Evolutionary conservation across 1,140 invertebrate genomes (phyloP).

Genomic region (Drosophila setifemur): DNA sequence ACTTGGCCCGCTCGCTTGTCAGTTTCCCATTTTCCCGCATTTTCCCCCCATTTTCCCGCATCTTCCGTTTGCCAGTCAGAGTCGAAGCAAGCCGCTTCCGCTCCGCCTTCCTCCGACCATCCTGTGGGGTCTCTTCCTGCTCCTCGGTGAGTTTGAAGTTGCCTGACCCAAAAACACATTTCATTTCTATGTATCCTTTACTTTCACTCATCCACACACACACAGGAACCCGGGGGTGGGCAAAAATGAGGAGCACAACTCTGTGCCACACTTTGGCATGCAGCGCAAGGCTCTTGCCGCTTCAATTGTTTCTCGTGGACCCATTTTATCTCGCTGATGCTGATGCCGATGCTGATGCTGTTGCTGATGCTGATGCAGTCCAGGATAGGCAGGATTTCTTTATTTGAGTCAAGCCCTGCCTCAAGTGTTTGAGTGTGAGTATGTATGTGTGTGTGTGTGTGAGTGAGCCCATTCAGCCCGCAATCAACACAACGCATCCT

Average conservation of each 20-base stretch:
- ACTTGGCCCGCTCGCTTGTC: conserved; percentile 31
- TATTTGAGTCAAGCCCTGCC: conserved; percentile 74
- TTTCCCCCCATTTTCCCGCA: neutral
- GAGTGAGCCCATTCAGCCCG: conserved; percentile 58
- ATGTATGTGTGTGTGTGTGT: conserved; percentile 4
- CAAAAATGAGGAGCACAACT: neutral
- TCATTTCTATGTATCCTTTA: conserved; percentile 59
- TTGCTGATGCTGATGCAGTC: too few relatives aligned
- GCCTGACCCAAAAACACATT: conserved; percentile 82
- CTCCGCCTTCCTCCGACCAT: conserved; percentile 14
- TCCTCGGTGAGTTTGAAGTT: conserved; percentile 59
- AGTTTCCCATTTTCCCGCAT: conserved; percentile 12
- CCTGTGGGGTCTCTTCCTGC: conserved; percentile 48
- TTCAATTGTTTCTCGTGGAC: conserved; percentile 71
- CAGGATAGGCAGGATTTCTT: conserved; percentile 73
- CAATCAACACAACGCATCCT: conserved; percentile 78
- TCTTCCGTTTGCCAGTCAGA: conserved; percentile 1
- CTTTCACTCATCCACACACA: conserved; percentile 61
- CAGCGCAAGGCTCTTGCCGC: conserved; percentile 31
- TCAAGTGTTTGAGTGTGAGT: conserved; percentile 36
- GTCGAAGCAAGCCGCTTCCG: too few relatives aligned
- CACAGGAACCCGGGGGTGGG: neutral
- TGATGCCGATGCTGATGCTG: too few relatives aligned
- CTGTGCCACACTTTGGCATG: conserved; percentile 36
- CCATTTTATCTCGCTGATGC: conserved; percentile 60